These are phyloP conservation scores for Azorinus chamasolen DNA, from an alignment of 2,888 invertebrate species.

Conservation along the genomic window DNA sequence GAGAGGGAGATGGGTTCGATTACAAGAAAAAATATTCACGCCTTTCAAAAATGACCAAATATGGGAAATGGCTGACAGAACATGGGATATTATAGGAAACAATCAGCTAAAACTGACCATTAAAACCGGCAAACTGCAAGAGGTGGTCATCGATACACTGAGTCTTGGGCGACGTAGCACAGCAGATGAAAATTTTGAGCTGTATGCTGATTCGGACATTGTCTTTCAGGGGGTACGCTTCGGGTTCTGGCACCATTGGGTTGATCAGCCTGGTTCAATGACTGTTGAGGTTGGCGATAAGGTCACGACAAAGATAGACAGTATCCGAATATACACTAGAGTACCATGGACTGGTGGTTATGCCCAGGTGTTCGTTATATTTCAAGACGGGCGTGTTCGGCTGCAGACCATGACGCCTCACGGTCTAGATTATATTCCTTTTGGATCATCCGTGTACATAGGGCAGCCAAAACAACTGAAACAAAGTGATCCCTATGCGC, in stretches of 20 bases:
- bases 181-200: constrained; percentile 36
- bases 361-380: constrained; percentile 68
- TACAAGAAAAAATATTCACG: constrained; percentile 42
- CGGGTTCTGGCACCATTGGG: constrained; percentile 63
- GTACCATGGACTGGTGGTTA: constrained; percentile 67
- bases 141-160: constrained; percentile 58
- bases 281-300: constrained; percentile 30
- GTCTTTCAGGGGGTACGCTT: constrained; percentile 58
- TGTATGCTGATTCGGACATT: constrained; percentile 54
- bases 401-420: constrained; percentile 65
- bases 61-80: constrained; percentile 65
- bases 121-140: constrained; percentile 25
- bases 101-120: constrained; percentile 54
- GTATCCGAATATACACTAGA: constrained; percentile 58
- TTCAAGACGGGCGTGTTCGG: constrained; percentile 67
- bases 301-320: constrained; percentile 46
- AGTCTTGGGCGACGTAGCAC: constrained; percentile 38
- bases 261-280: constrained; percentile 54
- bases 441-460: constrained; percentile 70
- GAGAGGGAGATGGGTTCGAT: constrained; percentile 24
- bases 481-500: constrained; percentile 51
- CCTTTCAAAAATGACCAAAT: constrained; percentile 35
- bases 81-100: constrained; percentile 46
- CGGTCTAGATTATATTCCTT: constrained; percentile 71
- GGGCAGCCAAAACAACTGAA: constrained; percentile 56